Evolutionary conservation across 1,140 invertebrate genomes (phyloP).

Genomic region (Monochamus saltuarius): DNA sequence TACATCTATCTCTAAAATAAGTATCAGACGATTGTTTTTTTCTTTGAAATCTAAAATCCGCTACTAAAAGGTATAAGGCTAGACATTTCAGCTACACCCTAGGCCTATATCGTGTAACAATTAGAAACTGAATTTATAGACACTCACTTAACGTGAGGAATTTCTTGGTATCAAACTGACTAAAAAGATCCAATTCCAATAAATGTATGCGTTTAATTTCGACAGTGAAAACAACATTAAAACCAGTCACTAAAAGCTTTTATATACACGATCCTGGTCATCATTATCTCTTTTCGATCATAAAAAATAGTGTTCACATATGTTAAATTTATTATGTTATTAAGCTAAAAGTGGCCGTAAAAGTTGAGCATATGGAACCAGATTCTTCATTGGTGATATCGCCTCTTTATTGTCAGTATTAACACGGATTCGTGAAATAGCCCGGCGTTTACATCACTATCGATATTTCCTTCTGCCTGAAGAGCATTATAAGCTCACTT

Average conservation of each 20-base stretch:
- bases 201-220: slow-evolving; percentile 18
- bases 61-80: too few relatives aligned
- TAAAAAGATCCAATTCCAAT: too few relatives aligned
- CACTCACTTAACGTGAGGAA: too few relatives aligned
- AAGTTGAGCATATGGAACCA: slow-evolving; percentile 18
- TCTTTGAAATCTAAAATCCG: too few relatives aligned
- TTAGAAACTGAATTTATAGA: too few relatives aligned
- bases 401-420: slow-evolving; percentile 19
- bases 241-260: slow-evolving; percentile 32
- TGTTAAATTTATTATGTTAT: slow-evolving; percentile 40
- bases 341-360: slow-evolving; percentile 34
- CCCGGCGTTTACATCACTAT: neutral
- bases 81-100: too few relatives aligned
- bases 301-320: slow-evolving; percentile 37
- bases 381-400: slow-evolving; percentile 23
- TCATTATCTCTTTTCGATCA: slow-evolving; percentile 28
- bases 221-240: slow-evolving; percentile 21
- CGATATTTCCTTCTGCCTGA: too few relatives aligned
- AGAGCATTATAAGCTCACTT: too few relatives aligned
- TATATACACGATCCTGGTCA: slow-evolving; percentile 23
- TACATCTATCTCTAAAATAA: too few relatives aligned
- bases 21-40: too few relatives aligned
- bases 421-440: slow-evolving; percentile 19
- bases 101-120: too few relatives aligned
- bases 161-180: too few relatives aligned